Conservation (phyloP, 2,797 vertebrate species). For the Lepidocolaptes lacrymiger region DNA sequence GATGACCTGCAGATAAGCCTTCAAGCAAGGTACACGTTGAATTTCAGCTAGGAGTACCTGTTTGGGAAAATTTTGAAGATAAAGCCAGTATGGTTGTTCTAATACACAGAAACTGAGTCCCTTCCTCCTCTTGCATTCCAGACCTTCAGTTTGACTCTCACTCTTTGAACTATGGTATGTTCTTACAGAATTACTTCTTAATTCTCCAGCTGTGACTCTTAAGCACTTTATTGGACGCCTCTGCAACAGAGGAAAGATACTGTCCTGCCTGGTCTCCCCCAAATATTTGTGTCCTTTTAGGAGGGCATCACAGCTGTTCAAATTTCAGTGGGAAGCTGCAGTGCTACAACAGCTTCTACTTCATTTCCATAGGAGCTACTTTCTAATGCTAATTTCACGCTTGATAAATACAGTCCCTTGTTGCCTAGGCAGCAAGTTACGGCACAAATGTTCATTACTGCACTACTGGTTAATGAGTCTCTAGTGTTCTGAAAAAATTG, state of each 20-base stretch:
- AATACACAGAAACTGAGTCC: not conserved
- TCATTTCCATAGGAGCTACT: constrained; percentile 49
- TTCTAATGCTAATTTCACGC: constrained; percentile 70
- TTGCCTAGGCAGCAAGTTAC: constrained; percentile 60
- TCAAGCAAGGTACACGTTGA: not conserved
- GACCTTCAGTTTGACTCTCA: not conserved
- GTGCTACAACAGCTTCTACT: constrained; percentile 21
- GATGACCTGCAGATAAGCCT: not conserved
- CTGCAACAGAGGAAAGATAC: not conserved
- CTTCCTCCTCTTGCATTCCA: not conserved
- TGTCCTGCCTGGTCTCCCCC: not conserved
- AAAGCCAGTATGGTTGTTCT: not conserved
- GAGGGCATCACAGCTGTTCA: not conserved
- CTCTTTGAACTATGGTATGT: not conserved
- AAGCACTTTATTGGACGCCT: not conserved
- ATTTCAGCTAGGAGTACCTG: not conserved
- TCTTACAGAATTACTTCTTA: not conserved
- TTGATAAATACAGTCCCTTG: constrained; percentile 60
- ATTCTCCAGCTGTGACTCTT: not conserved
- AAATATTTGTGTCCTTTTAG: not conserved
- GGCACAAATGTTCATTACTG: constrained; percentile 55
- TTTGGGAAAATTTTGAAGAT: not conserved
- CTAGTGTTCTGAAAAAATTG: constrained; percentile 53
- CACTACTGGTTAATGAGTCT: constrained; percentile 69
- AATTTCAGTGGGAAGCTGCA: not conserved